Base-by-base conservation (phyloP, 2,888 invertebrate species). In the Diarsia brunnea region DNA sequence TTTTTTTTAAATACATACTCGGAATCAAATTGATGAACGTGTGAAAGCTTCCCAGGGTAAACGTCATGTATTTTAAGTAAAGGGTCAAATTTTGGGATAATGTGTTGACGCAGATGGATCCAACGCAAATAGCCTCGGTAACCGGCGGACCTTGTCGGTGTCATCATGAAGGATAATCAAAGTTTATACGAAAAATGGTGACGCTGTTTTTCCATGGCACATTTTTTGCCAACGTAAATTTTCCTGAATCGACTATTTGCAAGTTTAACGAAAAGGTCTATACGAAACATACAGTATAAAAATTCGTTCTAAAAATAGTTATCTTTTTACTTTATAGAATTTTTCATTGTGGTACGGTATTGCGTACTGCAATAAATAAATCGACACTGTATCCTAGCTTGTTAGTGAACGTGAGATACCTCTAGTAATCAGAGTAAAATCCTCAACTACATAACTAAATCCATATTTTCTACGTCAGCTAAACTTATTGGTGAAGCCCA, bases 71-170 rank as follows among this genome's bases (percentile, higher is more conserved):
- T 91, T 92, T 91, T 91, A 89, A 88, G 89, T 79, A 88, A 90
- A 91, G 91, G 93, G 91, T 91, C 87, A 88, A 90, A 89, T 89
- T 88, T 89, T 88, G 92, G 94, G 93, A 92, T 94, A 93, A 93
- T 93, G 93, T 89, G 92, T 89, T 87, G 90, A 90, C 87, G 89
- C 87, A 90, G 90, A 81, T 88, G 87, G 89, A 78, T 79, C 83
- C 82, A 88, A 91, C 92, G 88, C 86, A 93, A 94, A 94, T 94
- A 93, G 90, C 91, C 79, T 79, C 87, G 88, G 84, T 89, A 89
- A 87, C 87, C 87, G 90, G 82, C 88, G 87, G 85, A 77, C 84
- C 89, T 87, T 87, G 83, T 81, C 89, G 88, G 67, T 88, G 88
- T 91, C 91, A 89, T 90, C 90, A 91, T 87, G 85, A 85, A 87